These are phyloP conservation scores for Zosterops borbonicus DNA, from an alignment of 2,113 vertebrate genomes.

Conservation along the genomic window DNA sequence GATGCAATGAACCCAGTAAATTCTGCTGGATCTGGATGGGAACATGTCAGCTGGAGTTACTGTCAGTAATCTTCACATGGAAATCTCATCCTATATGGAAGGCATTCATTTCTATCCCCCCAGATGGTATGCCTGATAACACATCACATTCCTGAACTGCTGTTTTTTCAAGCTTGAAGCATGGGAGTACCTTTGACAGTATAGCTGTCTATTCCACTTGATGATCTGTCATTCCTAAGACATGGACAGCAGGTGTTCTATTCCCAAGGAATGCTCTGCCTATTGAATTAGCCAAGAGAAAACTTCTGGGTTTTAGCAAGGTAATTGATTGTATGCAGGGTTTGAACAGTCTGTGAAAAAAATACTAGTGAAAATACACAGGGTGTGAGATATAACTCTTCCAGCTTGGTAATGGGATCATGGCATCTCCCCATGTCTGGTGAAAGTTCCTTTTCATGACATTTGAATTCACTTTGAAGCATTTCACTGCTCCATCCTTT, in stretches of 20 bases:
- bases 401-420: accelerated
- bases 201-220: constrained; percentile 24
- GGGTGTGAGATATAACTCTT: background rate
- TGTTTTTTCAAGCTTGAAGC: constrained; percentile 7
- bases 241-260: background rate
- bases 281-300: background rate
- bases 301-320: background rate
- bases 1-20: background rate
- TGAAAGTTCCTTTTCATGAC: background rate
- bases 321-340: background rate
- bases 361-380: background rate
- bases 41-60: background rate
- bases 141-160: background rate
- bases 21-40: background rate
- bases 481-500: background rate
- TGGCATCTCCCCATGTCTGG: background rate
- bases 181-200: background rate
- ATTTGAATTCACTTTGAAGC: background rate
- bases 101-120: background rate
- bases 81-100: background rate
- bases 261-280: background rate
- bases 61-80: background rate
- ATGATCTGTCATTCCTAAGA: background rate
- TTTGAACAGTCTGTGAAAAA: background rate
- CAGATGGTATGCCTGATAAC: background rate